phyloP scores from a whole-genome alignment of 2,113 vertebrate genomes.

The Nicator chloris region DNA sequence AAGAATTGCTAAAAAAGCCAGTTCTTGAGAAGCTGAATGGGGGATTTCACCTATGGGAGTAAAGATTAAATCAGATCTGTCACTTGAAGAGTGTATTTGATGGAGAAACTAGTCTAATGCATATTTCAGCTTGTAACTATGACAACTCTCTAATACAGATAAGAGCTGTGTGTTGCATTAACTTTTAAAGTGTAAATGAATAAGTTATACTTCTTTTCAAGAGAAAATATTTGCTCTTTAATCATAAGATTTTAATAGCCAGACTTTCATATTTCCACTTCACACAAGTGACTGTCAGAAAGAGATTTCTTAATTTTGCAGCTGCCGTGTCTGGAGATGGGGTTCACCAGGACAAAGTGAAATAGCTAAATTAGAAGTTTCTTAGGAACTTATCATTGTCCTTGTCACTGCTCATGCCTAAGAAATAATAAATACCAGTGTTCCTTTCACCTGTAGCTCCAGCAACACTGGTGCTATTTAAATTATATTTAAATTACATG shows the following conservation, averaged over 20 bases:
- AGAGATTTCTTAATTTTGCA: neutral
- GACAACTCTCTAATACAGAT: slow-evolving; percentile 3
- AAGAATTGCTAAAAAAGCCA: neutral
- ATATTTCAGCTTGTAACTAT: slow-evolving; percentile 17
- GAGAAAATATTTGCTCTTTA: slow-evolving; percentile 34
- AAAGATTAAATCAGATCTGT: slow-evolving; percentile 24
- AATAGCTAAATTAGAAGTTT: neutral
- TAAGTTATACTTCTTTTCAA: slow-evolving; percentile 7
- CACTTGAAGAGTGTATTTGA: neutral
- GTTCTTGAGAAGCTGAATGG: neutral
- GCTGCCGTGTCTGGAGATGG: neutral
- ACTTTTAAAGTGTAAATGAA: slow-evolving; percentile 18
- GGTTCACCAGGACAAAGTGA: neutral
- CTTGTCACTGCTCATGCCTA: neutral
- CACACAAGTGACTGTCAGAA: neutral
- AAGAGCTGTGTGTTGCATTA: slow-evolving; percentile 6
- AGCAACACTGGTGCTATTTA: neutral
- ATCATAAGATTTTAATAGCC: slow-evolving; percentile 8
- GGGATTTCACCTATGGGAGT: neutral
- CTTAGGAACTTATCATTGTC: neutral
- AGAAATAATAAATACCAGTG: neutral
- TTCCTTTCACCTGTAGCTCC: neutral
- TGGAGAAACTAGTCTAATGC: neutral
- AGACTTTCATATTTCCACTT: neutral
- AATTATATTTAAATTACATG: neutral